Conservation (phyloP, 2,113 vertebrate genomes). For the Micronycteris hirsuta region DNA sequence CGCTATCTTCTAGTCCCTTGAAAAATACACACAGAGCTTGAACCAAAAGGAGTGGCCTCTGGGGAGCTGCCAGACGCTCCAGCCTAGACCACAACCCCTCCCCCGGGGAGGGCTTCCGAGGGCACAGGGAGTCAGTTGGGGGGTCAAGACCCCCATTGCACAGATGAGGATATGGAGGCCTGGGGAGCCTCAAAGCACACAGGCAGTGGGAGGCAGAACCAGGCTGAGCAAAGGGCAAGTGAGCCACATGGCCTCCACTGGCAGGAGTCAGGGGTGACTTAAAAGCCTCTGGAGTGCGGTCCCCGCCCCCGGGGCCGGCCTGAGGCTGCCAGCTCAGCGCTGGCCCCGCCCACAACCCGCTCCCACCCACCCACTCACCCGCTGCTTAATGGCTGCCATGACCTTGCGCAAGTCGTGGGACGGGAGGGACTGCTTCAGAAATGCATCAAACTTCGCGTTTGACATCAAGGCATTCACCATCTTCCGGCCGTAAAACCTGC, state of each 20-base stretch:
- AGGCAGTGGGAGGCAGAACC: neutral
- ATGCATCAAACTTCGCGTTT: constrained; percentile 65
- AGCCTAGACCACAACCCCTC: neutral
- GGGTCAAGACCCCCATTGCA: neutral
- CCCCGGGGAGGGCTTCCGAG: neutral
- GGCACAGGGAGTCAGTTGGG: neutral
- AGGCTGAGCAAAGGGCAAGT: neutral
- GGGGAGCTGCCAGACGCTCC: neutral
- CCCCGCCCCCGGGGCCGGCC: rapidly evolving
- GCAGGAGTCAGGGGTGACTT: neutral
- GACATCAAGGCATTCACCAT: constrained; percentile 77
- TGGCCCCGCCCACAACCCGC: neutral
- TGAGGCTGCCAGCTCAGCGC: neutral
- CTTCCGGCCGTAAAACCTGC: constrained; percentile 79
- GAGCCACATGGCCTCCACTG: no score
- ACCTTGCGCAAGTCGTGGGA: constrained; percentile 72
- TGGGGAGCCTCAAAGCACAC: neutral
- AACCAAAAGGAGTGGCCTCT: neutral
- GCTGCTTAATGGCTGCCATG: constrained; percentile 73
- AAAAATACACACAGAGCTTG: neutral
- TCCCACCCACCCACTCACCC: constrained; percentile 62
- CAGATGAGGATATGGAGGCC: neutral
- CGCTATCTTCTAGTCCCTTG: constrained; percentile 71
- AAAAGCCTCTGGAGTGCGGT: neutral
- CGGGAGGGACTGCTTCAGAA: constrained; percentile 64